These are phyloP conservation scores for Vulpes vulpes DNA, from an alignment of 2,113 vertebrate genomes.

Conservation along the genomic window DNA sequence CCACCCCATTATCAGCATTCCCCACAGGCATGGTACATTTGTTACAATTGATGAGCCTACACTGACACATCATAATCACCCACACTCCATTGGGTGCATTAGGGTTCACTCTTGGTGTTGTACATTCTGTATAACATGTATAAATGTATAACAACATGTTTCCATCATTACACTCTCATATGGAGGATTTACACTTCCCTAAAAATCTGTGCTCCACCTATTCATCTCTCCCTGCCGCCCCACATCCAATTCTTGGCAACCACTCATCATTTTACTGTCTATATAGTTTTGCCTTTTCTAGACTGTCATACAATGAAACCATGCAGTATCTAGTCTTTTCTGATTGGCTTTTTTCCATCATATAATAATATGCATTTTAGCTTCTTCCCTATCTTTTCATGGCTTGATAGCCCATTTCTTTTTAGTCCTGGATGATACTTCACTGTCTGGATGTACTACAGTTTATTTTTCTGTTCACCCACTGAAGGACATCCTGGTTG, in stretches of 20 bases:
- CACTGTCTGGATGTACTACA: neutral
- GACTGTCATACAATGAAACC: neutral
- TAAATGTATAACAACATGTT: neutral
- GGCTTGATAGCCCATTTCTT: neutral
- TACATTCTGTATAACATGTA: neutral
- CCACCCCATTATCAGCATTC: neutral
- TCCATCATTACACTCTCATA: neutral
- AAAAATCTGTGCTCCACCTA: neutral
- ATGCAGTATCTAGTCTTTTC: neutral
- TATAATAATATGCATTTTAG: neutral
- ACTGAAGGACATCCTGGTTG: neutral
- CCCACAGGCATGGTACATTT: neutral
- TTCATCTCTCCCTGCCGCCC: neutral
- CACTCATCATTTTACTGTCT: neutral
- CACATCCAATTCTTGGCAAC: neutral
- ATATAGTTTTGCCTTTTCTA: neutral
- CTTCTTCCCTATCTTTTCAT: neutral
- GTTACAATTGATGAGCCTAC: neutral
- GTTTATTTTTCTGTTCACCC: neutral
- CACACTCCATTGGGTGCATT: neutral
- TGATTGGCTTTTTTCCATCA: neutral
- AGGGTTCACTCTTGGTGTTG: neutral
- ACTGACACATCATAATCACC: no score
- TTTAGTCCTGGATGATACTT: neutral
- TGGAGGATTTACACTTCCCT: neutral